Base-by-base conservation (phyloP, 1,140 invertebrate species). In the Pogonognathellus flavescens region DNA sequence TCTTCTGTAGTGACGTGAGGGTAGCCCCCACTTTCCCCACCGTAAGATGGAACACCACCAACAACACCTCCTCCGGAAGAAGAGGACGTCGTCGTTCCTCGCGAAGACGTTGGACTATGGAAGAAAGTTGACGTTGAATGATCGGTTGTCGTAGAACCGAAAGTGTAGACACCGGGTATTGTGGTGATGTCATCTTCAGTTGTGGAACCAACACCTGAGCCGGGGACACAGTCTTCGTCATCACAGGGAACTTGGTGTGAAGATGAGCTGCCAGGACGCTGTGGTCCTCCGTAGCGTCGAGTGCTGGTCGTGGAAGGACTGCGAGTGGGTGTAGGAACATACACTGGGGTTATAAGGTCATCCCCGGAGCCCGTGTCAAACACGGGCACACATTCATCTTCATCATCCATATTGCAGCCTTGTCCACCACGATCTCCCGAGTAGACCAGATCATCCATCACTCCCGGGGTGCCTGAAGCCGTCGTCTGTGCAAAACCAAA, bases 271-370 rank as follows among this genome's bases (percentile, higher is more conserved):
- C 55, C 57, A 41, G 31, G 57, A 59, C 53, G 31, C 82, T 76
- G 62, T 41, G 50, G 84, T n/a, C 70, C 88, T 92, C 70, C 88
- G 92, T 93, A 59, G 66, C 60, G 80, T 41, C 60, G 53, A 41
- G 66, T 84, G 57, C 80, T 86, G 66, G 92, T 92, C 85, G 90
- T 89, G 13, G 92, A 92, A 16, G 93, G 93, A 83, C 88, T 86
- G 84, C 94, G 93, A 86, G 93, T 93, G 25, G 96, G 96, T 6
- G 95, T 94, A 20, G 96, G 95, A 14, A 96, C 94, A 91, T 97
- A 97, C 0, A 97, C 96, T 0, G 96, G 96, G 0, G 96, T 98
- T 81, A 98, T 97, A 16, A 98, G 92, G 90, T 97, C 96, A 90
- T 97, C 96, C 84, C 85, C 86, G 25, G 62, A 82, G 53, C 94